Evolutionary conservation across 1,140 invertebrate genomes (phyloP).

Genomic region (Listronotus oregonensis): DNA sequence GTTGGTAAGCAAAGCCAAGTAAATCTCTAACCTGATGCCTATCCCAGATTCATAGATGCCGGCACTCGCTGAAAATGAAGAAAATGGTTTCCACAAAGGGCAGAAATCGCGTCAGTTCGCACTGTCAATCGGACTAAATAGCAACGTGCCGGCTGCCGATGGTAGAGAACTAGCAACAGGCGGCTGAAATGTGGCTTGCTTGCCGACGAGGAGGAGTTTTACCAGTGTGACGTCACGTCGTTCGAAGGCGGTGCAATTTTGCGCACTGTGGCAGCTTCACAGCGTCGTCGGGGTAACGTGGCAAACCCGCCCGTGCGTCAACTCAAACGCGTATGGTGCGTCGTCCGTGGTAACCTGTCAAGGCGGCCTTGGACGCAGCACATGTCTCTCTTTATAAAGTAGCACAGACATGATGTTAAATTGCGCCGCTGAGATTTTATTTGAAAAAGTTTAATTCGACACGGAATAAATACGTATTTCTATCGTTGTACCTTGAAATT

Average conservation of each 20-base stretch:
- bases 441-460: conserved; percentile 12
- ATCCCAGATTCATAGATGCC: conserved; percentile 26
- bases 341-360: conserved; percentile 50
- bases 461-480: conserved; percentile 2
- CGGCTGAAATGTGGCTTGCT: conserved; percentile 48
- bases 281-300: conserved; percentile 48
- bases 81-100: not conserved
- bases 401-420: conserved; percentile 18
- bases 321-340: conserved; percentile 44
- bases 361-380: conserved; percentile 44
- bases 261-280: conserved; percentile 43
- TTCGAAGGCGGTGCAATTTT: conserved; percentile 51
- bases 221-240: conserved; percentile 47
- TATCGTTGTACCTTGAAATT: no score
- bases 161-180: conserved; percentile 56
- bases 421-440: conserved; percentile 9
- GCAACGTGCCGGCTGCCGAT: conserved; percentile 32
- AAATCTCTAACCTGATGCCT: conserved; percentile 29
- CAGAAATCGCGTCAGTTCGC: conserved; percentile 10
- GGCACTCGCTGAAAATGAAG: not conserved
- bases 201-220: conserved; percentile 49
- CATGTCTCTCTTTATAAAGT: conserved; percentile 30
- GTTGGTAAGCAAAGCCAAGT: not conserved
- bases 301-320: conserved; percentile 47
- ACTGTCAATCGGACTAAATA: conserved; percentile 1